Evolutionary conservation across 2,888 invertebrate species (phyloP).

Genomic region (Plebejus argus): DNA sequence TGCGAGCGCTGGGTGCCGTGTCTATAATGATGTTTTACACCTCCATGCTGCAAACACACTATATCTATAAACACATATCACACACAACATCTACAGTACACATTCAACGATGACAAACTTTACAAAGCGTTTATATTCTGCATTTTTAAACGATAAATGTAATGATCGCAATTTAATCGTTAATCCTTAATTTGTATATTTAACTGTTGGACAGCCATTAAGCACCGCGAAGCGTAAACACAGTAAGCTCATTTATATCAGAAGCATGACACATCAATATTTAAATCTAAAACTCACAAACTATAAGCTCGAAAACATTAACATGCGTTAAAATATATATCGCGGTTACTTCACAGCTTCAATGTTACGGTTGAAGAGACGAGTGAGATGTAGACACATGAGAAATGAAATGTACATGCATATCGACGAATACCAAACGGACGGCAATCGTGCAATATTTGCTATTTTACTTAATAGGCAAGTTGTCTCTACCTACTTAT

Average conservation of each 20-base stretch:
- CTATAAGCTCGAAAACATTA: slow-evolving; percentile 1
- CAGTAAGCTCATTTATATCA: background rate
- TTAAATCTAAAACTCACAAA: slow-evolving; percentile 15
- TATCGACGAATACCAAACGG: background rate
- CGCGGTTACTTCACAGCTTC: slow-evolving; percentile 6
- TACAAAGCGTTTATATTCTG: background rate
- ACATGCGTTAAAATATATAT: slow-evolving; percentile 15
- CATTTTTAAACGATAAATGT: background rate
- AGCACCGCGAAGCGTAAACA: slow-evolving; percentile 7
- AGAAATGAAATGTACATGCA: slow-evolving; percentile 28
- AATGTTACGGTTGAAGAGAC: background rate
- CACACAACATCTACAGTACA: background rate
- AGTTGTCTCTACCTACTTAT: slow-evolving; percentile 13
- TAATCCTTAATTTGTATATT: background rate
- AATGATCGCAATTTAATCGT: background rate
- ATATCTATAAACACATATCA: slow-evolving; percentile 25
- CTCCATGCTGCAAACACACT: slow-evolving; percentile 80
- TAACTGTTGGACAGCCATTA: background rate
- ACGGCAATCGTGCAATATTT: slow-evolving; percentile 18
- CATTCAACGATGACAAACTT: background rate
- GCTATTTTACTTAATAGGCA: slow-evolving; percentile 29
- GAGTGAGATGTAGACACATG: slow-evolving; percentile 12
- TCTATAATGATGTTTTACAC: slow-evolving; percentile 82
- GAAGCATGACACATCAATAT: slow-evolving; percentile 3
- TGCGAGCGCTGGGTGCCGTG: slow-evolving; percentile 85